Conservation (phyloP, 2,888 invertebrate species). For the Saturnia pavonia region DNA sequence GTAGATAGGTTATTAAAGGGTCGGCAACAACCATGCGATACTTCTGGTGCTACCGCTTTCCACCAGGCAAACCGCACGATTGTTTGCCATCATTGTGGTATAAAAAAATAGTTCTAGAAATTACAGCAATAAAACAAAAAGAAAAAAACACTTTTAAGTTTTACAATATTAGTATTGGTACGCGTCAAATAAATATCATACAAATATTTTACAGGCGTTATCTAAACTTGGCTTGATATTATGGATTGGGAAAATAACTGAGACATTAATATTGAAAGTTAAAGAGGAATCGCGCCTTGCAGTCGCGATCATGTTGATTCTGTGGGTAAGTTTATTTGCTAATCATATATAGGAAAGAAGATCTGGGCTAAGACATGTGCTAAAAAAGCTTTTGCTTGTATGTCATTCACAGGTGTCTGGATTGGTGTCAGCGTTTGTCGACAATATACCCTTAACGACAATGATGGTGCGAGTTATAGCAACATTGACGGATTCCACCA, state of each 20-base stretch:
- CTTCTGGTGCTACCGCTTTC: no score
- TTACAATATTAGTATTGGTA: no score
- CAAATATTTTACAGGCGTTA: constrained; percentile 81
- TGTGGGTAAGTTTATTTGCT: constrained; percentile 84
- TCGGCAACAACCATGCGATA: no score
- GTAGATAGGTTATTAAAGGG: no score
- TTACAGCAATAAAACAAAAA: no score
- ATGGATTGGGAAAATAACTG: constrained; percentile 88
- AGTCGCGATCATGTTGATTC: constrained; percentile 87
- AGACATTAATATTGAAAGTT: constrained; percentile 83
- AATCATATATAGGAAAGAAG: no score
- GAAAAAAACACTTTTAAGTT: no score
- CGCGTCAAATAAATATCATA: no score
- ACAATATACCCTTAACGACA: constrained; percentile 93
- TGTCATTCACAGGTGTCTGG: constrained; percentile 57
- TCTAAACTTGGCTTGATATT: constrained; percentile 88
- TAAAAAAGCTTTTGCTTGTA: background rate
- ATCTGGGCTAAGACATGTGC: background rate
- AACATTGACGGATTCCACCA: constrained; percentile 83
- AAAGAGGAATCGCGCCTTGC: constrained; percentile 83
- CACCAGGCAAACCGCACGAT: no score
- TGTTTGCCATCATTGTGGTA: no score
- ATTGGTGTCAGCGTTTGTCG: constrained; percentile 91
- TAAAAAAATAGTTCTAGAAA: no score
- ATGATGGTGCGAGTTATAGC: constrained; percentile 92